These are phyloP conservation scores for Hyalella azteca DNA, from an alignment of 2,888 invertebrate genomes.

Conservation along the genomic window DNA sequence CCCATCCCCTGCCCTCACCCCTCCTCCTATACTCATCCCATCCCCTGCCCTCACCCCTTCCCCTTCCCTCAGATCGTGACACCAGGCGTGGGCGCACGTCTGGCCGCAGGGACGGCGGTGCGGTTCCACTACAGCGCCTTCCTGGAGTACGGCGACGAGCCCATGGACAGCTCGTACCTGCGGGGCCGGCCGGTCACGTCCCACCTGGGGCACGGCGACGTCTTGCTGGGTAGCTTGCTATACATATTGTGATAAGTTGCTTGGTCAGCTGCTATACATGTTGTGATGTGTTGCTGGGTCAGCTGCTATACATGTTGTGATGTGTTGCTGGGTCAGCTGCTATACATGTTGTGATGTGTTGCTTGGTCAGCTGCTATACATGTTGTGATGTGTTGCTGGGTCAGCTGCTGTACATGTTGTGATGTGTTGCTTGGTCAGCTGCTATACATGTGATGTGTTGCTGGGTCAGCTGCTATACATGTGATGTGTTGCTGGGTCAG, in stretches of 20 bases:
- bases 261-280: neutral
- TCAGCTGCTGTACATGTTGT: too few relatives aligned
- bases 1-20: too few relatives aligned
- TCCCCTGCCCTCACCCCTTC: too few relatives aligned
- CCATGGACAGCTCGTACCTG: slow-evolving; percentile 74
- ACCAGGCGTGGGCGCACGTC: slow-evolving; percentile 45
- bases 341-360: neutral
- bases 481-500: too few relatives aligned
- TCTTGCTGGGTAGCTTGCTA: slow-evolving; percentile 35
- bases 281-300: neutral
- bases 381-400: neutral
- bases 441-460: too few relatives aligned
- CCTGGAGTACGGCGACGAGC: slow-evolving; percentile 73
- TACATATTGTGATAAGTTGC: neutral
- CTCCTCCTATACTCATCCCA: too few relatives aligned
- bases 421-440: too few relatives aligned
- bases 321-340: neutral
- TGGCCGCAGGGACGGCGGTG: slow-evolving; percentile 45
- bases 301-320: neutral
- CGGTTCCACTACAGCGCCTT: slow-evolving; percentile 70
- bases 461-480: too few relatives aligned
- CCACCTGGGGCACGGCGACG: slow-evolving; percentile 35
- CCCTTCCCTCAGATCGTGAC: slow-evolving; percentile 43
- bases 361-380: neutral
- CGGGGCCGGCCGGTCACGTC: slow-evolving; percentile 60